A percentile compares a stretch with the other conserved stretches of the same genome.
Evolutionary conservation across 92 coral and sea anemone species (phyloP).

Genomic region (Phenganax stokvisi): DNA sequence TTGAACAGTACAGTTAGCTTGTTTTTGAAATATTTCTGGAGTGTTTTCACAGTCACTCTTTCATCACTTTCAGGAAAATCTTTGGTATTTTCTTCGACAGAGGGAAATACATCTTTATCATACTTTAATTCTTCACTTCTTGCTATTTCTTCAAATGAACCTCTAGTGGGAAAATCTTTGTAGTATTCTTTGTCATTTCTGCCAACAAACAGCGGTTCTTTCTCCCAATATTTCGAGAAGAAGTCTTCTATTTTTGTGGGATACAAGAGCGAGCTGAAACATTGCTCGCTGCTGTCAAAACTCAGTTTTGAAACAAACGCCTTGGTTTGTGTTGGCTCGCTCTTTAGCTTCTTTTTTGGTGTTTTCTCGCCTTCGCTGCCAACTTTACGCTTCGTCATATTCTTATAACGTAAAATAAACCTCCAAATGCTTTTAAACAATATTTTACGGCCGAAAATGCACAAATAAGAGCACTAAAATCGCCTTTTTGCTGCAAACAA

Average conservation of each 20-base stretch:
- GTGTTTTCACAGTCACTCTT: conserved; percentile 45
- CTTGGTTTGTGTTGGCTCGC: conserved; percentile 34
- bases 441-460: neutral
- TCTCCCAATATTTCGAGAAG: conserved; percentile 80
- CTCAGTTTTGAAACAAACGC: conserved; percentile 47
- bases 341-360: conserved; percentile 47
- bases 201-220: conserved; percentile 65
- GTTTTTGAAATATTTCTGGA: conserved; percentile 60
- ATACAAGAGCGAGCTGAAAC: conserved; percentile 63
- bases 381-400: conserved; percentile 33
- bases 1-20: conserved; percentile 70
- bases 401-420: neutral
- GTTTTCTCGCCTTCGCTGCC: conserved; percentile 30
- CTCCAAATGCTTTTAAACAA: neutral
- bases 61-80: conserved; percentile 53
- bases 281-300: conserved; percentile 59
- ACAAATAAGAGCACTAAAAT: neutral
- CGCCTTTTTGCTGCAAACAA: too few relatives aligned
- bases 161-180: conserved; percentile 61
- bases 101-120: conserved; percentile 64
- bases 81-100: conserved; percentile 70
- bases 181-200: conserved; percentile 66
- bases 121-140: conserved; percentile 62
- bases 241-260: conserved; percentile 58
- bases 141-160: conserved; percentile 54